Evolutionary conservation across 1,140 invertebrate genomes (phyloP).

Genomic region (Drosophila busckii): DNA sequence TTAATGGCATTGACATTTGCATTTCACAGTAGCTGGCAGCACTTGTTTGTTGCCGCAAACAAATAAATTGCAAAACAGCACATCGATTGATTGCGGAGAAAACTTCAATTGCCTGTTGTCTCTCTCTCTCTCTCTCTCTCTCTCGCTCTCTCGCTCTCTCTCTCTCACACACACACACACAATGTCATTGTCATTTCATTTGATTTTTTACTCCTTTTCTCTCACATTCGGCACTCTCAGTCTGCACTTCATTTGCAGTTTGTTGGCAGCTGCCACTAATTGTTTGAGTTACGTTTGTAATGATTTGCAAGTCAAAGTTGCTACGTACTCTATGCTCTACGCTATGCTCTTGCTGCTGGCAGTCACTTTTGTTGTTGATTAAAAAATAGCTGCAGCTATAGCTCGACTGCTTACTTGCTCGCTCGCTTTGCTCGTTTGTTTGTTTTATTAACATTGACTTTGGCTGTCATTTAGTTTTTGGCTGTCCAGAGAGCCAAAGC

Average conservation of each 20-base stretch:
- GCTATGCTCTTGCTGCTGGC: no score
- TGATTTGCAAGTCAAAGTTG: slow-evolving; percentile 75
- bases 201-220: slow-evolving; percentile 1
- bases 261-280: slow-evolving; percentile 67
- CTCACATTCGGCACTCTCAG: background rate
- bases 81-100: slow-evolving; percentile 64
- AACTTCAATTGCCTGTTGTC: slow-evolving; percentile 9
- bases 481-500: slow-evolving; percentile 15
- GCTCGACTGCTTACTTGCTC: no score
- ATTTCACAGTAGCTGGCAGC: slow-evolving; percentile 38
- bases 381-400: slow-evolving; percentile 44
- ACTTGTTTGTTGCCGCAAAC: slow-evolving; percentile 26
- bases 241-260: slow-evolving; percentile 53
- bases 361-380: slow-evolving; percentile 71
- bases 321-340: slow-evolving; percentile 16
- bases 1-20: slow-evolving; percentile 76
- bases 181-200: no score
- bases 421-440: slow-evolving; percentile 23
- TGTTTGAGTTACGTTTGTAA: slow-evolving; percentile 76
- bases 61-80: slow-evolving; percentile 63
- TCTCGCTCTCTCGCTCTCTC: slow-evolving; percentile 3
- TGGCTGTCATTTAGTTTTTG: slow-evolving; percentile 46
- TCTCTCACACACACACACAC: no score
- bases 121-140: background rate
- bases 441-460: slow-evolving; percentile 49